A percentile compares a stretch with the other conserved stretches of the same genome.
Evolutionary conservation across 2,797 vertebrate species (phyloP).

Genomic region (Anniella stebbinsi): DNA sequence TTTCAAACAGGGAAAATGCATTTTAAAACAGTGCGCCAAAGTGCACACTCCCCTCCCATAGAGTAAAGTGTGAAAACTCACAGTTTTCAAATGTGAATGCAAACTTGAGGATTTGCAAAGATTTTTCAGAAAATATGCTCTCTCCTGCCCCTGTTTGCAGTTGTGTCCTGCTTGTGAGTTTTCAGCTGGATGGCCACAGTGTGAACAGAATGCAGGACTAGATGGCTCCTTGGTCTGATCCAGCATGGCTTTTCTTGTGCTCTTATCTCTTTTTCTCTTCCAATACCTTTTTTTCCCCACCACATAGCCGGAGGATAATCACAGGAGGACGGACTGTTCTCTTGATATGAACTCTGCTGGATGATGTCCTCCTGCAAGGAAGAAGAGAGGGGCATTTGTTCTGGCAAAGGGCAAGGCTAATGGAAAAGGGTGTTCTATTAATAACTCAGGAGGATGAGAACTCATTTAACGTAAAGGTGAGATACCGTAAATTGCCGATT

Average conservation of each 20-base stretch:
- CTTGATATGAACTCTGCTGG: background rate
- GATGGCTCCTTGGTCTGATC: no score
- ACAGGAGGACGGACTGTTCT: background rate
- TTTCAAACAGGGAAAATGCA: background rate
- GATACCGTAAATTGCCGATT: conserved; percentile 31
- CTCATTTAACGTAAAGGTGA: conserved; percentile 57
- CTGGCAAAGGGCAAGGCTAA: conserved; percentile 39
- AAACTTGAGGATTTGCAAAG: no score
- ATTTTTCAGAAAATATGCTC: no score
- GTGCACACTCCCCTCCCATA: no score
- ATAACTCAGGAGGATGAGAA: conserved; percentile 39
- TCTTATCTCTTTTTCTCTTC: background rate
- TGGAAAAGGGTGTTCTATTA: conserved; percentile 45
- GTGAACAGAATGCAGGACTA: no score
- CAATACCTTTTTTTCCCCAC: background rate
- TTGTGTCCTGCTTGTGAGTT: no score
- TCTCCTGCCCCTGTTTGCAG: no score
- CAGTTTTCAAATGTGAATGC: no score
- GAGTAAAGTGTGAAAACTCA: no score
- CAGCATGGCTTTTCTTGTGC: background rate
- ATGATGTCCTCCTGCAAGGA: background rate
- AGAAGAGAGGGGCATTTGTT: background rate
- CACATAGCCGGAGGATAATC: background rate
- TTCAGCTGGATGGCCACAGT: no score
- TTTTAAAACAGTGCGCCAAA: no score